phyloP scores from a whole-genome alignment of 2,113 vertebrate genomes.

The Lichenostomus cassidix region DNA sequence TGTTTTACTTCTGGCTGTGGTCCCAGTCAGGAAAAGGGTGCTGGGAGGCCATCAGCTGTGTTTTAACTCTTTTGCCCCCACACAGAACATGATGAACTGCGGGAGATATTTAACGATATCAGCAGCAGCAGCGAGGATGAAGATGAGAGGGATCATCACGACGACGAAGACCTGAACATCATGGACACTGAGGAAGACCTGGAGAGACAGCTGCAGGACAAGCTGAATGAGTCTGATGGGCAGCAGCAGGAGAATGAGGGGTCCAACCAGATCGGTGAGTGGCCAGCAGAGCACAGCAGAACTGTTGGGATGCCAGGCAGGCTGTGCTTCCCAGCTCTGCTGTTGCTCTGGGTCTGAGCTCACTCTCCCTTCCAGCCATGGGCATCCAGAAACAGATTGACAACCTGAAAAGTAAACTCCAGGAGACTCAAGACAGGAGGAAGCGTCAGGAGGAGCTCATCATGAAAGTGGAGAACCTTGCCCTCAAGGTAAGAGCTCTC shows the following conservation, averaged over 20 bases:
- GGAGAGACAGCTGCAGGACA: constrained; percentile 84
- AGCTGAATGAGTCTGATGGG: constrained; percentile 79
- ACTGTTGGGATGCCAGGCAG: background rate
- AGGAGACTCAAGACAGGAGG: constrained; percentile 91
- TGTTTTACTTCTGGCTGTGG: background rate
- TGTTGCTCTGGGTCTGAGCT: background rate
- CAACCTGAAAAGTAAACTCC: constrained; percentile 89
- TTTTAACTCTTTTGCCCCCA: background rate
- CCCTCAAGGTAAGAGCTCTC: constrained; percentile 84
- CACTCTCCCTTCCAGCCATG: constrained; percentile 74
- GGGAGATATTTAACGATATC: constrained; percentile 87
- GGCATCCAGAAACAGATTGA: constrained; percentile 96
- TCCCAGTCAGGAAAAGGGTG: background rate
- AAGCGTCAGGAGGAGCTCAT: constrained; percentile 97
- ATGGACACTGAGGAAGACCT: constrained; percentile 88
- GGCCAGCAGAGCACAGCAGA: background rate
- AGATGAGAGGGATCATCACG: constrained; percentile 86
- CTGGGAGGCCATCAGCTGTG: background rate
- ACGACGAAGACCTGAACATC: constrained; percentile 91
- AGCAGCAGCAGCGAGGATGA: constrained; percentile 92
- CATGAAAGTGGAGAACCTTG: constrained; percentile 97
- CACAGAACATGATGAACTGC: constrained; percentile 79
- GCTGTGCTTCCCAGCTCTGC: background rate
- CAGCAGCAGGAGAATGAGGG: constrained; percentile 79
- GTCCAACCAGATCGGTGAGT: constrained; percentile 83